Evolutionary conservation across 2,888 invertebrate species (phyloP), one percentile per base, ranked within the genome.

Genomic region (Panzeria rudis): DNA sequence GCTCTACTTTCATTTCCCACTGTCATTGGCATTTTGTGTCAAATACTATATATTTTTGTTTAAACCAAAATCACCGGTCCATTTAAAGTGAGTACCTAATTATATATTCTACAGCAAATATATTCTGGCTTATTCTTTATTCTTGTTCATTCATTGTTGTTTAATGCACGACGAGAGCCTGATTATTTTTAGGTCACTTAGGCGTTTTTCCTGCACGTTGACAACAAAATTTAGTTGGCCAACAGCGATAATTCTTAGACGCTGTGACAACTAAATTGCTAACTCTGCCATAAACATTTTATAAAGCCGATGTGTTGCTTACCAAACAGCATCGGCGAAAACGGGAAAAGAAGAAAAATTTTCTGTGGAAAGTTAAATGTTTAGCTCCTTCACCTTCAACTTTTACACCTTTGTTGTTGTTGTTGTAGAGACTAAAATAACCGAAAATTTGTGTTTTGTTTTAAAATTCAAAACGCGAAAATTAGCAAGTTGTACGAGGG

Each of bases 211-310:
- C 77, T 68, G 83, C 83, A 88, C 89, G 91, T 91, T 91, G 91
- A 91, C 91, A 91, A 91, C 90, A 91, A 91, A 90, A 91, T 91
- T 90, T 86, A 87, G 90, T 91, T 88, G 87, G 90, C 90, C 90
- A 90, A 91, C 91, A 91, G 91, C 91, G 90, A 91, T 91, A 91
- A 91, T 91, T 91, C 91, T 90, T 91, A 88, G 86, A 88, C 89
- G 90, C 90, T 91, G 90, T 91, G 91, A 91, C 91, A 91, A 91
- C 91, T 91, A 91, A 91, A 91, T 91, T 91, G 91, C 88, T 89
- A 89, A 79, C 76, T 80, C 77, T 38, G 59, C 80, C 80, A 76
- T 76, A 68, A 73, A 73, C 59, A 73, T 73, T 38, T 61, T 68
- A 73, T 69, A 59, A 80, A 66, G 20, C 59, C 66, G 75, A 61